Evolutionary conservation across 1,140 invertebrate genomes (phyloP), one percentile per base, ranked within the genome.

Genomic region (Bombus polaris): DNA sequence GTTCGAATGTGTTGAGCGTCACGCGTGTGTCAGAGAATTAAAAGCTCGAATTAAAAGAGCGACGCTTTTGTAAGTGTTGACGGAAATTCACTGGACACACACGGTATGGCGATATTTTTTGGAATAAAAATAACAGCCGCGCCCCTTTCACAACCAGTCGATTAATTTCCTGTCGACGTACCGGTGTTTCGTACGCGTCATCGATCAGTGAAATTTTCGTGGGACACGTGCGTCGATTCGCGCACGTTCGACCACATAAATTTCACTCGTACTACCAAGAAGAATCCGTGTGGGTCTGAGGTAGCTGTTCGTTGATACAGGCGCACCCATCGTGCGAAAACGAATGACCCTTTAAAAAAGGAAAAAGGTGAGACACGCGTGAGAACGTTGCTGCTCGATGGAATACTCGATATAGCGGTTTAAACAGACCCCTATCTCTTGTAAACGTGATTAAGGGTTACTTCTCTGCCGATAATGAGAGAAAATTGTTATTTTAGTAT

Each of bases 371-470:
- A 47, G 28, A 53, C 65, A 37, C 86, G 62, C 87, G 89, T 91
- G 90, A 85, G 90, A 91, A 90, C 70, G 70, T 86, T 39, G 18
- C 9, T 22, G 37, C n/a, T 62, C 35, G 4, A n/a, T 47, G 65
- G 62, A 89, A 89, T 88, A 91, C 84, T 78, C 85, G 66, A 85
- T 72, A 72, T 8, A 62, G 18, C 28, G 79, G 87, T 88, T 92
- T 81, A 76, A 73, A 88, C 71, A 83, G 82, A 71, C 71, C 75
- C 88, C 80, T 57, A 82, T 73, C n/a, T 39, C 32, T 77, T 71
- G 77, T 86, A 88, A 86, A 88, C 84, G 84, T 81, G 81, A 91
- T 92, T 88, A 82, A 89, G 72, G 82, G 85, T 82, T 88, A 68
- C 72, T 86, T 1, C 18, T 72, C 1, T 25, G 35, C 1, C 28